These are phyloP conservation scores for Julus scanicus DNA, from an alignment of 2,888 invertebrate species.

Conservation along the genomic window DNA sequence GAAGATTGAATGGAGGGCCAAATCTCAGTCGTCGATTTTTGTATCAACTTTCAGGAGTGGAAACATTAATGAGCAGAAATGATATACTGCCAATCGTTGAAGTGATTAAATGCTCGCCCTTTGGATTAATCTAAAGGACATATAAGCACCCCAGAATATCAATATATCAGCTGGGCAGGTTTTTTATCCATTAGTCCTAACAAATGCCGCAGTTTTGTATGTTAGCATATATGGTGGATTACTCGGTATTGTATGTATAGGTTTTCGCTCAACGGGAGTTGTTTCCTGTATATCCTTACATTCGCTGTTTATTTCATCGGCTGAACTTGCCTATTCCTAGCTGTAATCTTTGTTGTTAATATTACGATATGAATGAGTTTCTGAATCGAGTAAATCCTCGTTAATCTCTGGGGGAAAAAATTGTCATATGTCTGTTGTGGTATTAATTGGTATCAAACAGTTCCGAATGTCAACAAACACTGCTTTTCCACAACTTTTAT, in stretches of 20 bases:
- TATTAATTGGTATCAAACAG: too few species aligned
- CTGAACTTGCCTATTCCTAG: not conserved
- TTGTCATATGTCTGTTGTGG: too few species aligned
- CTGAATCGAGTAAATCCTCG: too few species aligned
- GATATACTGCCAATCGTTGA: conserved; percentile 52
- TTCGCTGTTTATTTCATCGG: not conserved
- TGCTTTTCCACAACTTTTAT: too few species aligned
- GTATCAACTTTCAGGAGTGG: conserved; percentile 51
- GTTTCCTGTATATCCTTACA: not conserved
- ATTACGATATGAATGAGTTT: not conserved
- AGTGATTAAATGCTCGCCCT: conserved; percentile 50
- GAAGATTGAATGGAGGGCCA: conserved; percentile 43
- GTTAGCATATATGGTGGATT: not conserved
- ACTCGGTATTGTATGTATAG: not conserved
- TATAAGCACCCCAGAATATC: conserved; percentile 45
- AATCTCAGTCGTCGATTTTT: conserved; percentile 47
- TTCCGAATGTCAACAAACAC: too few species aligned
- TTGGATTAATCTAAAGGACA: conserved; percentile 29
- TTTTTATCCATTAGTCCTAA: conserved; percentile 29
- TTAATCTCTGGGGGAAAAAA: too few species aligned
- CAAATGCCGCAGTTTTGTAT: conserved; percentile 18
- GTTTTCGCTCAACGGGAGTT: conserved; percentile 24
- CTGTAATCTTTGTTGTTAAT: not conserved
- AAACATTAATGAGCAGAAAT: conserved; percentile 50
- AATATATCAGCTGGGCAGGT: conserved; percentile 31